Base-by-base conservation (phyloP, 2,113 vertebrate genomes). In the Mustela nigripes region DNA sequence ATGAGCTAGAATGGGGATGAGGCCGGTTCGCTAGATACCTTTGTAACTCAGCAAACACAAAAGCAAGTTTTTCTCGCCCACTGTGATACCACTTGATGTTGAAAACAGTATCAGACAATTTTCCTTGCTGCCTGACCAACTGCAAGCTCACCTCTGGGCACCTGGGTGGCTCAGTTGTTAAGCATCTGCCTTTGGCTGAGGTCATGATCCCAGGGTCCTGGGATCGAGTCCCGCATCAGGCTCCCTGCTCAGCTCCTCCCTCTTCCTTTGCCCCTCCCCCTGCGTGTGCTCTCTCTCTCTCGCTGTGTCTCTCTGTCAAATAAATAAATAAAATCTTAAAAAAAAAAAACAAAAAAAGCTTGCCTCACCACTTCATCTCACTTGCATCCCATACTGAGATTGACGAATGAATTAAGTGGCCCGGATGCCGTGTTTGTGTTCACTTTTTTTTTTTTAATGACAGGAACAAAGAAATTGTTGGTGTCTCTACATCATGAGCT, bases 371-470 rank as follows among this genome's bases (percentile, higher is more conserved):
- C 24, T 21, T 53, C 62, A n/a, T 31, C 39, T 85, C 63, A 50
- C 42, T 86, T 58, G 11, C 45, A 87, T 56, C 69, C 67, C n/a
- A 62, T 69, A 26, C 48, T 73, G 14, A 78, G 18, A 60, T 15
- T 33, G 14, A 31, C 10, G 6, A 56, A 79, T 21, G n/a, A 71
- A 45, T 48, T 42, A 82, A 63, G 42, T 36, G 10, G 21, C 10
- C 50, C 48, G 53, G 26, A 39, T 62, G 48, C 62, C 26, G 63
- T n/a, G 1, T 85, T 48, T 24, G 50, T 71, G 33, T 85, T 82
- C 36, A 42, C 39, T 82, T 93, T 83, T 83, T 82, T 82, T 93
- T 93, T 83, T 83, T 83, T 31, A 79, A 24, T 65, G 79, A 36
- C 21, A 50, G 50, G 76, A 39, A 39, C 45, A 93, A 31, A 79